phyloP scores from a whole-genome alignment of 2,888 invertebrate genomes.

The Gastrophysa polygoni region DNA sequence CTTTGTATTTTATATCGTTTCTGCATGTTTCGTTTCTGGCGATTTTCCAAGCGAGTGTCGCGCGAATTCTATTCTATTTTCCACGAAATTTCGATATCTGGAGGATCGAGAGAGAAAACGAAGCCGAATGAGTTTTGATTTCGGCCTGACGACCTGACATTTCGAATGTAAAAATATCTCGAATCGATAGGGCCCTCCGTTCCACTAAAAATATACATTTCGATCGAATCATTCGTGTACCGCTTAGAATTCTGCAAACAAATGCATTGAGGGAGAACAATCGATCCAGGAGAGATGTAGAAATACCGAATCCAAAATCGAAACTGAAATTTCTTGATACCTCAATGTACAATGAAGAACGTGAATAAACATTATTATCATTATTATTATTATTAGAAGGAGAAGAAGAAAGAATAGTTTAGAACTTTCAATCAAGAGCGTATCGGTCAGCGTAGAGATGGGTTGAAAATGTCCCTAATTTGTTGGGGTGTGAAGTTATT shows the following conservation, averaged over 20 bases:
- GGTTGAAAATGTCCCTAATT: too few relatives aligned
- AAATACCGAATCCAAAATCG: too few relatives aligned
- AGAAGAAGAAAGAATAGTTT: too few relatives aligned
- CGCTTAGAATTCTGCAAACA: neutral
- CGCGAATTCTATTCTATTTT: neutral
- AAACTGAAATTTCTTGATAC: too few relatives aligned
- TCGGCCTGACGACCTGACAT: slow-evolving; percentile 9
- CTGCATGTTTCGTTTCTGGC: neutral
- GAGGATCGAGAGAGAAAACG: neutral
- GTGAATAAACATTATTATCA: too few relatives aligned
- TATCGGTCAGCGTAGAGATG: too few relatives aligned
- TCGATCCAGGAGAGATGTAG: too few relatives aligned
- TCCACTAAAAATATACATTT: neutral
- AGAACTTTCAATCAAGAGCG: too few relatives aligned
- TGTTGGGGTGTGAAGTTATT: too few relatives aligned
- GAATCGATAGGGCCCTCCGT: slow-evolving; percentile 9
- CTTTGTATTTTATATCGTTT: neutral
- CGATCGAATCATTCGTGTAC: neutral
- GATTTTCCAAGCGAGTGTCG: neutral
- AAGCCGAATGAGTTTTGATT: neutral
- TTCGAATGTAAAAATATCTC: slow-evolving; percentile 13
- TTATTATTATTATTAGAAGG: too few relatives aligned
- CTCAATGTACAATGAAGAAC: too few relatives aligned
- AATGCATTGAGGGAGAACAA: too few relatives aligned
- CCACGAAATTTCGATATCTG: neutral